Percentiles rank a stretch among this genome's conserved stretches.
These are phyloP conservation scores for Synanthedon andrenaeformis DNA, from an alignment of 2,888 invertebrate species.

Conservation along the genomic window DNA sequence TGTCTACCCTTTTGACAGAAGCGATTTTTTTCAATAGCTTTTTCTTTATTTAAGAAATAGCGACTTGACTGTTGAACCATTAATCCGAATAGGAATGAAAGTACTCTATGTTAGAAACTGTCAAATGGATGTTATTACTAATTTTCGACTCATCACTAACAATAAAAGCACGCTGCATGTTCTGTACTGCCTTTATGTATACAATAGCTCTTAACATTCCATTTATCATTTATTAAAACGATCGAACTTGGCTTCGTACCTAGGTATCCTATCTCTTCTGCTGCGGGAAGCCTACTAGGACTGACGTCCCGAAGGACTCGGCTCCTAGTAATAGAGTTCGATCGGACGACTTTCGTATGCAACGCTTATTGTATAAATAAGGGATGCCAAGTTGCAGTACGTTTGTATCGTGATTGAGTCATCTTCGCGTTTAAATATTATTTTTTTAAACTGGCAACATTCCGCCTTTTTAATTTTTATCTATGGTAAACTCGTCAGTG, in stretches of 20 bases:
- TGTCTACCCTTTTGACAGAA: too few species aligned
- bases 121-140: constrained; percentile 25
- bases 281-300: constrained; percentile 9
- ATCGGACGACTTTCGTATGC: constrained; percentile 59
- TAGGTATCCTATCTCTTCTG: background rate
- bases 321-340: constrained; percentile 40
- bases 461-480: constrained; percentile 1
- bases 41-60: too few species aligned
- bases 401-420: constrained; percentile 61
- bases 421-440: constrained; percentile 16
- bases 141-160: constrained; percentile 69
- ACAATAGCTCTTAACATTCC: constrained; percentile 45
- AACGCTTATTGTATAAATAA: constrained; percentile 70
- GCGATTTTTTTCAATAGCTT: too few species aligned
- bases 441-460: constrained; percentile 22
- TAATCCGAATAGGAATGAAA: too few species aligned
- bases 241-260: constrained; percentile 31
- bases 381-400: constrained; percentile 68
- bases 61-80: too few species aligned
- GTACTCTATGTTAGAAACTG: too few species aligned
- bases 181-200: constrained; percentile 33
- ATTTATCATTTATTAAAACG: constrained; percentile 28
- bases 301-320: constrained; percentile 24
- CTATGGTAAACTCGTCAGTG: constrained; percentile 30
- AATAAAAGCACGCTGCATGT: constrained; percentile 27